phyloP scores from a whole-genome alignment of 2,113 vertebrate species.

The Romanogobio albipinnatus region DNA sequence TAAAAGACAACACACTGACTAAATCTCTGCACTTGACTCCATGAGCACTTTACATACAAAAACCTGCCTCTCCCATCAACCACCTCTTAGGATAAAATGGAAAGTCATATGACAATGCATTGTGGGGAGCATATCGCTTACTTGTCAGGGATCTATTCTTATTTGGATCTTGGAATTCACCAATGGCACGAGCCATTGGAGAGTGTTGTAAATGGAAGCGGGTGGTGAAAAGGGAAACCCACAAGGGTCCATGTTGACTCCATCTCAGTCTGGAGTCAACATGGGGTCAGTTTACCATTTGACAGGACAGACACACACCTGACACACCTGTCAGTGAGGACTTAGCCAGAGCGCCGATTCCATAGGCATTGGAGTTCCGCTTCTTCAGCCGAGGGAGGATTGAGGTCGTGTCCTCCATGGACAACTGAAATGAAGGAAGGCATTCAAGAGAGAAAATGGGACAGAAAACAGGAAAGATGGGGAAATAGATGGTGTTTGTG shows the following conservation, averaged over 20 bases:
- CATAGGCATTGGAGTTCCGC: slow-evolving; percentile 93
- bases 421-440: slow-evolving; percentile 82
- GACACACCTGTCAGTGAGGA: slow-evolving; percentile 98
- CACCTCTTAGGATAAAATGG: slow-evolving; percentile 60
- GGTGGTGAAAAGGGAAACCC: slow-evolving; percentile 77
- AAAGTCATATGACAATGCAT: slow-evolving; percentile 63
- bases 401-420: slow-evolving; percentile 99
- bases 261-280: slow-evolving; percentile 71
- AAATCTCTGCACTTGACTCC: slow-evolving; percentile 53
- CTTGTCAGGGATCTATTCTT: slow-evolving; percentile 41
- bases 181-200: slow-evolving; percentile 79
- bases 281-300: slow-evolving; percentile 81
- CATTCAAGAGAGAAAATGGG: slow-evolving; percentile 53
- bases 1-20: slow-evolving; percentile 56
- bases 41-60: slow-evolving; percentile 68
- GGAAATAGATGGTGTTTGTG: slow-evolving; percentile 53
- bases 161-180: slow-evolving; percentile 58
- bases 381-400: slow-evolving; percentile 98
- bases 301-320: slow-evolving; percentile 85
- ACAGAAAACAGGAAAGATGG: slow-evolving; percentile 30
- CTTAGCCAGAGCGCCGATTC: slow-evolving; percentile 98
- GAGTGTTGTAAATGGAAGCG: slow-evolving; percentile 64
- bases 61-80: slow-evolving; percentile 68
- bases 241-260: slow-evolving; percentile 79
- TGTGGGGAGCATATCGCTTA: slow-evolving; percentile 59